phyloP scores from a whole-genome alignment of 2,888 invertebrate genomes.

The Hemicrepidius hirtus region DNA sequence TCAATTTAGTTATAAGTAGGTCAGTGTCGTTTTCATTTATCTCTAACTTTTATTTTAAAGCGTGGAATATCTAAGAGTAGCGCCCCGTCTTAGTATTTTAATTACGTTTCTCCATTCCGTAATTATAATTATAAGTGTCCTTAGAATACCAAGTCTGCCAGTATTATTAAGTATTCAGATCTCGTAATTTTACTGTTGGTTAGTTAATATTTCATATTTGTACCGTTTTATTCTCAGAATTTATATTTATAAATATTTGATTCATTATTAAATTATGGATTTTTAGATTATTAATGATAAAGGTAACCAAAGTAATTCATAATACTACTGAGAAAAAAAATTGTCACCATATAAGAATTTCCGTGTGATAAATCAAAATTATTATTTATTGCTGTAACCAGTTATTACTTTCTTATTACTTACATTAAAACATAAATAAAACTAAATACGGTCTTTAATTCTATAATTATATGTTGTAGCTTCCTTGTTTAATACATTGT shows the following conservation, averaged over 20 bases:
- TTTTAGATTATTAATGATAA: not conserved
- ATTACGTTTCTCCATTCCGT: constrained; percentile 18
- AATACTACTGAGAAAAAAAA: too few relatives aligned
- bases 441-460: not conserved
- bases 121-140: constrained; percentile 34
- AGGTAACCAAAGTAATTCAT: not conserved
- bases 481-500: not conserved
- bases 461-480: not conserved
- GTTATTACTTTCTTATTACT: not conserved
- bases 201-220: constrained; percentile 17
- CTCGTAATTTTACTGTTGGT: constrained; percentile 15
- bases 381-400: not conserved
- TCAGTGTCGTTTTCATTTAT: constrained; percentile 19
- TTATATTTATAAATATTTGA: not conserved
- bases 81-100: constrained; percentile 20
- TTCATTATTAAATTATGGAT: not conserved
- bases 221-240: constrained; percentile 5
- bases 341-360: not conserved
- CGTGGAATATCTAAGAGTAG: constrained; percentile 29
- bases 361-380: not conserved
- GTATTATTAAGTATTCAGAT: constrained; percentile 18
- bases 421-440: not conserved
- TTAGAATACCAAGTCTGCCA: constrained; percentile 15
- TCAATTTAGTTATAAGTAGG: constrained; percentile 14
- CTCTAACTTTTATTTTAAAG: constrained; percentile 12